Evolutionary conservation across 2,113 vertebrate genomes (phyloP).

Genomic region (Phoxinus phoxinus): DNA sequence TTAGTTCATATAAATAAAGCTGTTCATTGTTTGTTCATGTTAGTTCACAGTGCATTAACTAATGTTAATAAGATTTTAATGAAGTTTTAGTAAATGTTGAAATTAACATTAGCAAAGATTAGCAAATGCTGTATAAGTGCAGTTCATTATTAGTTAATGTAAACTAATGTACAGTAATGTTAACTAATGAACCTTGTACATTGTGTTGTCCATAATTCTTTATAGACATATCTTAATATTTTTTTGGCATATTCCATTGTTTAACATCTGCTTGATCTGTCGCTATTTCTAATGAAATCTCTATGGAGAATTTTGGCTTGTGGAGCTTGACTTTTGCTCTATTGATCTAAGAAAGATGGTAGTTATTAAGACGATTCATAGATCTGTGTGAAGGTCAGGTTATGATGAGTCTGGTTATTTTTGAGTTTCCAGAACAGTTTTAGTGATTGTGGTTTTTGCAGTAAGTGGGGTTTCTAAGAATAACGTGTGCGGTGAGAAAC

Average conservation of each 20-base stretch:
- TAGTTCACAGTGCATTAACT: too few species aligned
- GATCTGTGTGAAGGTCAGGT: constrained; percentile 18
- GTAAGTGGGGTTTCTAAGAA: constrained; percentile 16
- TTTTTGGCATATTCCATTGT: background rate
- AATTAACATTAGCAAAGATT: too few species aligned
- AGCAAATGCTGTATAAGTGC: too few species aligned
- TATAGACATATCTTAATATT: too few species aligned
- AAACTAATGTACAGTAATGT: too few species aligned
- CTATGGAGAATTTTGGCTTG: background rate
- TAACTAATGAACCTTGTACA: too few species aligned
- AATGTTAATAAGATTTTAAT: too few species aligned
- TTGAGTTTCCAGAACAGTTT: background rate
- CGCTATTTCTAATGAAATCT: background rate
- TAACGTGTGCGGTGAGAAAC: background rate
- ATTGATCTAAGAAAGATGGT: background rate
- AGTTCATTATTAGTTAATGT: too few species aligned
- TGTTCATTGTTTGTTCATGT: too few species aligned
- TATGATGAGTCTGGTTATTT: background rate
- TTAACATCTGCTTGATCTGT: background rate
- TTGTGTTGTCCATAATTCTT: too few species aligned
- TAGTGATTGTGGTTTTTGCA: background rate
- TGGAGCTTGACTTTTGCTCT: background rate
- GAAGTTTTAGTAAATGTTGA: too few species aligned
- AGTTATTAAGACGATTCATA: background rate
- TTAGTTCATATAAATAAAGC: too few species aligned